Evolutionary conservation across 2,888 invertebrate species (phyloP), one percentile per base, ranked within the genome.

Genomic region (Griposia aprilina): DNA sequence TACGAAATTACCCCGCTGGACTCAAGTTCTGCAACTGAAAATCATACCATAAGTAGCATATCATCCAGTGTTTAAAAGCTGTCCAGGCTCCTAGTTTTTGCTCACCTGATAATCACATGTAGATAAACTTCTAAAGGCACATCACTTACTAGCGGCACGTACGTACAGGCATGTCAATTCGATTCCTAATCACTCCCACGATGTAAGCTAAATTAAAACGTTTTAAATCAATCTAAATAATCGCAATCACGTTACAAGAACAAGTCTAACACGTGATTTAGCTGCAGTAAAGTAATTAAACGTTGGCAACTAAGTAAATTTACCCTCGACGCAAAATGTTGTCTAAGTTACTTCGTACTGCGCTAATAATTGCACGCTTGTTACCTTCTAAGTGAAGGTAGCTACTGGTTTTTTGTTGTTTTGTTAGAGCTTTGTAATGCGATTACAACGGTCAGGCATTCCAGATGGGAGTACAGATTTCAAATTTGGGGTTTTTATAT

Each of bases 261-360:
- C 90, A 81, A 85, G 89, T 87, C 84, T 84, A 84, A 89, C 86
- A 83, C 88, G 91, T 90, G 90, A 93, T 93, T 92, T 91, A 89
- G 89, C 75, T 74, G 80, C 75, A 71, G 75, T 70, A 79, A 75
- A 78, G 85, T 87, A 90, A 87, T 90, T 89, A 90, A 90, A 79
- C 75, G 83, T 78, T 75, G 63, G 68, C 74, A 78, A 77, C 71
- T 81, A 77, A 81, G 83, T 83, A 87, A 92, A 92, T 92, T 92
- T 92, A 91, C 90, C 87, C 91, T 90, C 87, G 86, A 88, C 90
- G 87, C 81, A 89, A 87, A 92, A 90, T 89, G 89, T 88, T 92
- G 89, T 90, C 90, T 84, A 85, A 86, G 86, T 74, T 72, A 72
- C 45, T 79, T 89, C 86, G 90, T 87, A 89, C 81, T 88, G 88